phyloP scores from a whole-genome alignment of 1,140 invertebrate genomes.

The Dolichoris vasculosae region DNA sequence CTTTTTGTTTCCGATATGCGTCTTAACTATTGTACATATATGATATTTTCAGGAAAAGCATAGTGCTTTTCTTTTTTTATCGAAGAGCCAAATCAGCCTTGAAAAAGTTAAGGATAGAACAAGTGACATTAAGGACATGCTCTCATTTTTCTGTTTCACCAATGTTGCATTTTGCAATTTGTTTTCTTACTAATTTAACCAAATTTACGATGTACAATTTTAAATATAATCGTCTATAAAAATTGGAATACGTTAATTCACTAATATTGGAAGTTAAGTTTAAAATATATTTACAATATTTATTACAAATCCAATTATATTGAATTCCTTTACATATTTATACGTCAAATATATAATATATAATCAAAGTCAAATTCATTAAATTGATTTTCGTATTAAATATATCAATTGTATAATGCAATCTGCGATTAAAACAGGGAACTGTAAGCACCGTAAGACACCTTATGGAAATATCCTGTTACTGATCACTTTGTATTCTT shows the following conservation, averaged over 20 bases:
- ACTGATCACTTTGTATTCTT: slow-evolving; percentile 40
- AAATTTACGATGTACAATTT: slow-evolving; percentile 23
- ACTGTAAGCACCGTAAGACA: not conserved
- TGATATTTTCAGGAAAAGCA: not conserved
- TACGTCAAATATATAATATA: not conserved
- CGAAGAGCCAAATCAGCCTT: slow-evolving; percentile 37
- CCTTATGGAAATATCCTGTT: slow-evolving; percentile 38
- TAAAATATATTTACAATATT: not conserved
- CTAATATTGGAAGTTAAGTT: not conserved
- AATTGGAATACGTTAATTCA: not conserved
- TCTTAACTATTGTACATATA: slow-evolving; percentile 20
- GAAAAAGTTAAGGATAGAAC: slow-evolving; percentile 5
- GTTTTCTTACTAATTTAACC: slow-evolving; percentile 12
- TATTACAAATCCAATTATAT: not conserved
- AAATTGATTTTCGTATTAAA: not conserved
- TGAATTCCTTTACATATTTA: not conserved
- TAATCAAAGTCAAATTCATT: not conserved
- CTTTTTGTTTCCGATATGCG: slow-evolving; percentile 4
- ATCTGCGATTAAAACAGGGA: slow-evolving; percentile 2
- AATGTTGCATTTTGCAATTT: slow-evolving; percentile 16
- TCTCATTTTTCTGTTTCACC: slow-evolving; percentile 14
- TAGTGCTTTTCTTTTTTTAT: slow-evolving; percentile 13
- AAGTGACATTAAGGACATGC: not conserved
- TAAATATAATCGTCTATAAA: not conserved
- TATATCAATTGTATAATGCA: slow-evolving; percentile 21